Evolutionary conservation across 23 tunicate genomes (phyloP).

Genomic region (Styela plicata): DNA sequence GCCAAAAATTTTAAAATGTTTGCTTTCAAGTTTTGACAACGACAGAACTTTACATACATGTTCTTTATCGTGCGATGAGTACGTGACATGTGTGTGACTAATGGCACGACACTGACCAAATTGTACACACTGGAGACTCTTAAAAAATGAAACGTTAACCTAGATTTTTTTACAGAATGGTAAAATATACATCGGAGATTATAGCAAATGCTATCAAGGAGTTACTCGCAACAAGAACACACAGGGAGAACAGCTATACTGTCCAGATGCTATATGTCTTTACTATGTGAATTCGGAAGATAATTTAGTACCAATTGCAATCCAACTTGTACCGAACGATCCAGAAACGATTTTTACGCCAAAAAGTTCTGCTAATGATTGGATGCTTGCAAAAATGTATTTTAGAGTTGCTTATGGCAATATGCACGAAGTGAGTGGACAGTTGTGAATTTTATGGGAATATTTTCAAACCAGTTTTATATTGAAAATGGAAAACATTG

Average conservation of each 20-base stretch:
- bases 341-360: slow-evolving; percentile 46
- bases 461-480: too few species aligned
- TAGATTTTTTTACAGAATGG: slow-evolving; percentile 58
- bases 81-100: too few species aligned
- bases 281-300: slow-evolving; percentile 21
- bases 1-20: too few species aligned
- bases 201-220: slow-evolving; percentile 3
- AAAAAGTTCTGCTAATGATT: slow-evolving; percentile 40
- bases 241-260: slow-evolving; percentile 8
- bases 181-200: slow-evolving; percentile 41
- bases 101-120: too few species aligned
- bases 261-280: slow-evolving; percentile 29
- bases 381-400: slow-evolving; percentile 78
- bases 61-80: too few species aligned
- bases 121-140: too few species aligned
- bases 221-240: slow-evolving; percentile 31
- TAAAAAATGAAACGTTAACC: too few species aligned
- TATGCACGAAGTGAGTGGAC: slow-evolving; percentile 54
- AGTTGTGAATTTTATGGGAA: too few species aligned
- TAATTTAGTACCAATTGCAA: slow-evolving; percentile 52
- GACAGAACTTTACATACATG: too few species aligned
- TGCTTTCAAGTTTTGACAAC: too few species aligned
- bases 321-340: slow-evolving; percentile 58
- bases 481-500: too few species aligned
- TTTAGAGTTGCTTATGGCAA: slow-evolving; percentile 16